Evolutionary conservation across 2,888 invertebrate species (phyloP), one percentile per base, ranked within the genome.

Genomic region (Bombyx huttoni): DNA sequence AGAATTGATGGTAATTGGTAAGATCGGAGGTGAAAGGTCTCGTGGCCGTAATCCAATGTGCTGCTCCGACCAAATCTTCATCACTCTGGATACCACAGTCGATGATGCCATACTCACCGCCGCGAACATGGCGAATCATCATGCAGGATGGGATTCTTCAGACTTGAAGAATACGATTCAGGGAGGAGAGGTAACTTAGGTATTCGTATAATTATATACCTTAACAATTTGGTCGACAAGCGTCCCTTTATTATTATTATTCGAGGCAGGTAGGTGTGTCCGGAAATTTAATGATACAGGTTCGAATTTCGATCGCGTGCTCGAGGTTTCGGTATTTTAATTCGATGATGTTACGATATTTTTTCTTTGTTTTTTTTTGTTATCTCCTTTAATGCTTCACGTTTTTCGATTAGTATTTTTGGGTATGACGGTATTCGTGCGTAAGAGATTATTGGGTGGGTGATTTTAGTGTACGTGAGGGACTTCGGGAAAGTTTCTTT

Each of bases 281-380:
- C 62, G 75, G 71, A 68, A 64, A 76, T 71, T 67, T 81, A 83
- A 84, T 83, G 74, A 74, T 65, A 56, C 75, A 70, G 78, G 79
- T 79, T 81, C 71, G 75, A 74, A 74, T 75, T 75, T 69, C 62
- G 75, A 78, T 81, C 84, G 79, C 82, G 85, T 83, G 85, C 81
- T 64, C 63, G 68, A 60, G 64, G 71, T 73, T 78, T 73, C 65
- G 72, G 73, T 71, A 74, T 77, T 73, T 75, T 75, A 70, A 72
- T 73, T 59, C 66, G 53, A 54, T 24, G 24, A 24, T 60, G 58
- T 64, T 70, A 40, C 40, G 40, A 40, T 65, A 60, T 67, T 53
- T 52, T 57, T 62, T 68, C 69, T 65, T 67, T 53, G 52, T 57
- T 62, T 68, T 70, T 65, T 67, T 57, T 59, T 52, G 50, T 49